Percentiles rank a stretch among this genome's conserved stretches.
Evolutionary conservation across 2,888 invertebrate genomes (phyloP).

Genomic region (Halocaridina rubra): DNA sequence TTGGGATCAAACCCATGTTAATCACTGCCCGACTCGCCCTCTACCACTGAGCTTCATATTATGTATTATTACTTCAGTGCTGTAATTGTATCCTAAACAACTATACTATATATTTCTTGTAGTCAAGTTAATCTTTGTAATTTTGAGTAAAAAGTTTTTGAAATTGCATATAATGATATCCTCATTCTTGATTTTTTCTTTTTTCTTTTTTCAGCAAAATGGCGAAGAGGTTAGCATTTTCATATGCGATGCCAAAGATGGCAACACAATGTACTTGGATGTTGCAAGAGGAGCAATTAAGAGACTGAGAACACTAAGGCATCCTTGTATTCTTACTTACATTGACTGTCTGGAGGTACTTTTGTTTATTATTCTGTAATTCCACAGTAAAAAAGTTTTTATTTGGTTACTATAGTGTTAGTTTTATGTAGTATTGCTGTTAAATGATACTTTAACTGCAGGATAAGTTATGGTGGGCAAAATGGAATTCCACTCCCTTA

Average conservation of each 20-base stretch:
- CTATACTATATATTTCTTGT: too few species aligned
- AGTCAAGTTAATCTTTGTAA: too few species aligned
- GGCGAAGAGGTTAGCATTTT: conserved; percentile 57
- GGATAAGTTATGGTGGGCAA: background rate
- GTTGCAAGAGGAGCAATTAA: conserved; percentile 91
- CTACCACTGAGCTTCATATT: too few species aligned
- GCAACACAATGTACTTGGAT: conserved; percentile 76
- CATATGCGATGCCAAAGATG: conserved; percentile 47
- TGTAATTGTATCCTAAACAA: too few species aligned
- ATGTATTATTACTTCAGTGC: too few species aligned
- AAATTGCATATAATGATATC: too few species aligned
- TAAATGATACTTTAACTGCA: background rate
- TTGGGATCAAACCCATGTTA: too few species aligned
- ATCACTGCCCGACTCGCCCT: too few species aligned
- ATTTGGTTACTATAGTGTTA: background rate
- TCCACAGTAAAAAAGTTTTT: too few species aligned
- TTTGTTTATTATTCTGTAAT: background rate
- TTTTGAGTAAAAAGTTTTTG: too few species aligned
- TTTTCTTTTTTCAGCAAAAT: conserved; percentile 52
- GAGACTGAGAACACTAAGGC: conserved; percentile 94
- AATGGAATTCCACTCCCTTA: background rate
- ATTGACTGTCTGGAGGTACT: conserved; percentile 82
- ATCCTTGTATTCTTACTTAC: conserved; percentile 96
- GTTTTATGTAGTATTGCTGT: background rate
- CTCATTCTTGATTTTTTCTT: too few species aligned